Conservation (phyloP, 2,797 vertebrate species). For the Acanthiza pusilla region DNA sequence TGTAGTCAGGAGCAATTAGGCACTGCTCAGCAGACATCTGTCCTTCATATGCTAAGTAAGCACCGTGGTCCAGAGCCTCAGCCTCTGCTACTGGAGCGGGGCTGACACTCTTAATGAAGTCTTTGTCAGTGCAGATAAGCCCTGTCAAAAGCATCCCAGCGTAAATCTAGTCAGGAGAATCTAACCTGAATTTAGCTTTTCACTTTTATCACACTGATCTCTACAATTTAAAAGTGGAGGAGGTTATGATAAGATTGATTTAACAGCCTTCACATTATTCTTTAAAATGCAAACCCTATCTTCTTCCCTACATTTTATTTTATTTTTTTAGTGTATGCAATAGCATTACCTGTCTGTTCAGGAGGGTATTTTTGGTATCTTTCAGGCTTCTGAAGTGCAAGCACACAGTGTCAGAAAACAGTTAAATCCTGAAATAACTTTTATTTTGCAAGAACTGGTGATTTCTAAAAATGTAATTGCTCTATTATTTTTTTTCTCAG, state of each 20-base stretch:
- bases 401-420: not conserved
- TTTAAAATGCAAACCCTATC: not conserved
- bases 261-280: not conserved
- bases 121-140: conserved; percentile 30
- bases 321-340: not conserved
- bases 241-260: not conserved
- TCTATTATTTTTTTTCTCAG: not conserved
- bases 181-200: conserved; percentile 10
- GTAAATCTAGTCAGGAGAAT: not conserved
- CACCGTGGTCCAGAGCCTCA: conserved; percentile 11
- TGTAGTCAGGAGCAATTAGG: conserved; percentile 47
- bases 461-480: not conserved
- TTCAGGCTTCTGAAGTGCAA: not conserved
- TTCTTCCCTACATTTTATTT: not conserved
- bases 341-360: not conserved
- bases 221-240: not conserved
- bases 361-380: not conserved
- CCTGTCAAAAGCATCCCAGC: conserved; percentile 11
- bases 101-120: conserved; percentile 4
- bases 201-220: not conserved
- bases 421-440: not conserved
- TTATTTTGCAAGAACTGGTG: not conserved
- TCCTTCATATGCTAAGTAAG: conserved; percentile 57
- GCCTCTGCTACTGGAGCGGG: not conserved
- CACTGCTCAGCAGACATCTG: conserved; percentile 31